A percentile compares a stretch with the other conserved stretches of the same genome.
Conservation (phyloP, 2,797 vertebrate genomes). For the Varecia variegata region DNA sequence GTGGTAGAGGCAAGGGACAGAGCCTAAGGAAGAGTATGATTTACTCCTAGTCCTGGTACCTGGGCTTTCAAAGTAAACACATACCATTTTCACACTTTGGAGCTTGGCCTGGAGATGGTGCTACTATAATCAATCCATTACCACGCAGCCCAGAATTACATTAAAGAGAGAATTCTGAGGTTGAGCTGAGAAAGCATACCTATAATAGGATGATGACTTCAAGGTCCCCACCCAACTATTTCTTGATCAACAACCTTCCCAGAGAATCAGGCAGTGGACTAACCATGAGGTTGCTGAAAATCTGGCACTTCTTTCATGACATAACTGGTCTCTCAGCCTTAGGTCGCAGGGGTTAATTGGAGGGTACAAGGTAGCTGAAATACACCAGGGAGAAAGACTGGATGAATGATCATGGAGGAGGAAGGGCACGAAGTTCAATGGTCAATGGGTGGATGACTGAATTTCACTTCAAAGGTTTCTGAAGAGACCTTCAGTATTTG, state of each 20-base stretch:
- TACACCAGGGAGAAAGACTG: background rate
- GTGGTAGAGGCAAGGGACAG: background rate
- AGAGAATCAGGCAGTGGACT: background rate
- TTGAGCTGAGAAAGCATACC: background rate
- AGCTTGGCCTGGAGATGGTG: background rate
- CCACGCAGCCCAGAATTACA: background rate
- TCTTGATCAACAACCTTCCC: conserved; percentile 4
- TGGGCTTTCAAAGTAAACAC: conserved; percentile 11
- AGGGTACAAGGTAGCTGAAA: background rate
- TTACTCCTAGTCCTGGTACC: background rate
- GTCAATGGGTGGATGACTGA: background rate
- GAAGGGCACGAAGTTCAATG: background rate
- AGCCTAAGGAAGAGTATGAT: background rate
- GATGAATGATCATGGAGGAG: background rate
- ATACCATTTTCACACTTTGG: background rate
- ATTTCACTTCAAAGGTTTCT: conserved; percentile 47
- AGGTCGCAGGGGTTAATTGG: background rate
- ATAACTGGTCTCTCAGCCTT: background rate
- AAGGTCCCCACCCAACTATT: background rate
- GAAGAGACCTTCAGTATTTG: conserved; percentile 21
- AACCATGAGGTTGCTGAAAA: conserved; percentile 26
- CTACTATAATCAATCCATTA: conserved; percentile 23
- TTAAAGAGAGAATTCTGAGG: conserved; percentile 40
- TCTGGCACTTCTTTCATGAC: background rate
- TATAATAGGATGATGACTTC: conserved; percentile 3